Conservation (phyloP, 1,140 invertebrate species). For the Riptortus pedestris region DNA sequence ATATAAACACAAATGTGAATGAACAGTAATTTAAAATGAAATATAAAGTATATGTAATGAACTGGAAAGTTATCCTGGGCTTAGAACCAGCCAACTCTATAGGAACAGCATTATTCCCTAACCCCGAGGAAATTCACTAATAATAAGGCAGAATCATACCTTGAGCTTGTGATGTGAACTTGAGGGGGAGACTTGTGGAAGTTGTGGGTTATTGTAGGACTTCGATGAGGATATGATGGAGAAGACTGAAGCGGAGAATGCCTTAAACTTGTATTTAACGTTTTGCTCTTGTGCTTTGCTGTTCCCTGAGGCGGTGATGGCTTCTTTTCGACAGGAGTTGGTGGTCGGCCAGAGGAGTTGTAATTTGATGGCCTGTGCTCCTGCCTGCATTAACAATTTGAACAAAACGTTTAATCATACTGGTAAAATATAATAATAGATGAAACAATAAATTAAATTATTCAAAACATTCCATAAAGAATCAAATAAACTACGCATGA, state of each 20-base stretch:
- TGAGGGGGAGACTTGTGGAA: slow-evolving; percentile 41
- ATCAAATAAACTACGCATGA: too few species aligned
- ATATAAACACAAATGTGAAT: too few species aligned
- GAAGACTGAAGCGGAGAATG: slow-evolving; percentile 44
- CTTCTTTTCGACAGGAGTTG: slow-evolving; percentile 29
- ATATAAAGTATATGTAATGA: too few species aligned
- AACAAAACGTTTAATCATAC: slow-evolving; percentile 22
- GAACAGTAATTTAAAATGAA: too few species aligned
- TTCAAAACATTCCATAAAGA: too few species aligned
- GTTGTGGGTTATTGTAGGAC: slow-evolving; percentile 39
- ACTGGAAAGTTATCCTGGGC: too few species aligned
- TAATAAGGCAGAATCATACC: too few species aligned
- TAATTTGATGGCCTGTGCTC: slow-evolving; percentile 37
- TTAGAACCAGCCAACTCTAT: too few species aligned
- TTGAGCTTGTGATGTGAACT: slow-evolving; percentile 30
- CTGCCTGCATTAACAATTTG: slow-evolving; percentile 34
- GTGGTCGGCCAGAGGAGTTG: slow-evolving; percentile 24
- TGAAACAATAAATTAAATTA: too few species aligned
- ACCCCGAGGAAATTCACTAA: too few species aligned
- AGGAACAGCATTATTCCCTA: too few species aligned
- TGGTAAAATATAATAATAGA: slow-evolving; percentile 3
- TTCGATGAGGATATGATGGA: slow-evolving; percentile 40
- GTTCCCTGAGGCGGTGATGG: slow-evolving; percentile 26
- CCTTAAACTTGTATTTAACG: slow-evolving; percentile 36
- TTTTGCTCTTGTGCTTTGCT: slow-evolving; percentile 2